Evolutionary conservation across 2,797 vertebrate genomes (phyloP).

Genomic region (Spondyliosoma cantharus): DNA sequence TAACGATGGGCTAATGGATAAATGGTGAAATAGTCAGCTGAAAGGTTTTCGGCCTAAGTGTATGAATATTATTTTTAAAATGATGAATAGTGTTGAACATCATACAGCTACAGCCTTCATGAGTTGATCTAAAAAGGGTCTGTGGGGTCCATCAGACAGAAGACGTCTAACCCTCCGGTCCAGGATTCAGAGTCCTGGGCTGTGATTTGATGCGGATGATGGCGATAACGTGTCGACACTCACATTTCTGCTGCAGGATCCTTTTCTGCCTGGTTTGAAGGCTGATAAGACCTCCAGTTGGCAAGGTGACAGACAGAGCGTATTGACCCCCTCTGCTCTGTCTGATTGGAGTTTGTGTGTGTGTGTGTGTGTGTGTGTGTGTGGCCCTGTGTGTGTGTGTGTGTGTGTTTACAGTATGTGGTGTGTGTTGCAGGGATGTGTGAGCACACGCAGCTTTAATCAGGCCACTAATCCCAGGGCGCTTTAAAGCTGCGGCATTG

Average conservation of each 20-base stretch:
- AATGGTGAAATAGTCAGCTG: no score
- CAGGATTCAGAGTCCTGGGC: slow-evolving; percentile 16
- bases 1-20: no score
- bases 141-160: background rate
- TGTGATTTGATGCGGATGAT: slow-evolving; percentile 48
- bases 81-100: background rate
- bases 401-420: slow-evolving; percentile 46
- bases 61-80: background rate
- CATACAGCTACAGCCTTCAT: background rate
- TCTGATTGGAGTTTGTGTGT: slow-evolving; percentile 55
- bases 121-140: background rate
- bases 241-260: slow-evolving; percentile 48
- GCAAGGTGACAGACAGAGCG: slow-evolving; percentile 70
- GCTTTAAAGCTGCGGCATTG: slow-evolving; percentile 60
- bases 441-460: slow-evolving; percentile 67
- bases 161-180: background rate
- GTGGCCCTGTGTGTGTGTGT: background rate
- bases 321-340: slow-evolving; percentile 58
- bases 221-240: slow-evolving; percentile 68
- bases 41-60: background rate
- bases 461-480: slow-evolving; percentile 67
- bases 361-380: slow-evolving; percentile 38
- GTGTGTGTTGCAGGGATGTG: slow-evolving; percentile 51
- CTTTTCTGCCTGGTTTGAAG: slow-evolving; percentile 45
- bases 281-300: slow-evolving; percentile 64